Evolutionary conservation across 2,113 vertebrate species (phyloP).

Genomic region (Aldabrachelys gigantea): DNA sequence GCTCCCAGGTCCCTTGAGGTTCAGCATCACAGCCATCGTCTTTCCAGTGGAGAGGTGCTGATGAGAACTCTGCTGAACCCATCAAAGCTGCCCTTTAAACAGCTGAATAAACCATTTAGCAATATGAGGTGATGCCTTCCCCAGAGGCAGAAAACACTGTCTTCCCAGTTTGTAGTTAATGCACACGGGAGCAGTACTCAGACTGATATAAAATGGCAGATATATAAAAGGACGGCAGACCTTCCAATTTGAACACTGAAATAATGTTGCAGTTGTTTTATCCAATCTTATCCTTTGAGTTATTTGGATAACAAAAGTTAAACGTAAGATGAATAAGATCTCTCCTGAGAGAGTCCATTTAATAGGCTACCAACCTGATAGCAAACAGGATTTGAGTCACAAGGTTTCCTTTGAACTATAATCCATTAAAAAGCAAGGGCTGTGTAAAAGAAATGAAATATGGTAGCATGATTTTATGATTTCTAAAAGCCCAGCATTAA

Average conservation of each 20-base stretch:
- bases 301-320: conserved; percentile 19
- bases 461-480: background rate
- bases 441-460: background rate
- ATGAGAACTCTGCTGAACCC: fast-evolving
- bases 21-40: background rate
- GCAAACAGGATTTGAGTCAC: conserved; percentile 34
- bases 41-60: background rate
- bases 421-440: conserved; percentile 1
- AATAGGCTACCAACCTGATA: background rate
- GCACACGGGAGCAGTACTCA: background rate
- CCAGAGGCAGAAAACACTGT: background rate
- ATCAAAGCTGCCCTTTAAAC: background rate
- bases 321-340: conserved; percentile 33
- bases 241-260: conserved; percentile 24
- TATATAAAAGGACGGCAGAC: background rate
- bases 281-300: background rate
- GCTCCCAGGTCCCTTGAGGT: background rate
- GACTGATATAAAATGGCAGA: background rate
- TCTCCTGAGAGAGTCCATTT: conserved; percentile 19
- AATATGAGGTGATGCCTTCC: background rate
- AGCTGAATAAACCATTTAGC: background rate
- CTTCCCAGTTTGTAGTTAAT: background rate
- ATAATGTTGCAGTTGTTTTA: conserved; percentile 17
- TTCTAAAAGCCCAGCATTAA: background rate
- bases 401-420: background rate